These are phyloP conservation scores for Acrossocheilus fasciatus DNA, from an alignment of 2,797 vertebrate genomes.

Conservation along the genomic window DNA sequence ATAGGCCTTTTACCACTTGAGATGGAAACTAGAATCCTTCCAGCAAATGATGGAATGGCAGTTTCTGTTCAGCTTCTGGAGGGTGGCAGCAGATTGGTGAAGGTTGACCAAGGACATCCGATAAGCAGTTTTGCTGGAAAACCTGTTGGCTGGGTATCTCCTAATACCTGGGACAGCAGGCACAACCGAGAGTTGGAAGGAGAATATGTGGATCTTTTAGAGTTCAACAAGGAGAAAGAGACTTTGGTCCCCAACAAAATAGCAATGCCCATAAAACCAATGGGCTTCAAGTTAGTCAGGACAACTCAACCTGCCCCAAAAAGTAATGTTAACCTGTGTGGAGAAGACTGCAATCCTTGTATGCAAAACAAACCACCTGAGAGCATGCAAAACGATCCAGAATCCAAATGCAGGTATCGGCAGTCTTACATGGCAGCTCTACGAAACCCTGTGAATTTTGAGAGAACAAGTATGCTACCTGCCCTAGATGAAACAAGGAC, in stretches of 20 bases:
- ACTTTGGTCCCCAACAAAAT: slow-evolving; percentile 55
- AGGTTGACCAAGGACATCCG: slow-evolving; percentile 77
- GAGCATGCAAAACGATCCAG: slow-evolving; percentile 48
- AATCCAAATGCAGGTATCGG: slow-evolving; percentile 79
- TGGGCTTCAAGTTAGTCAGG: slow-evolving; percentile 71
- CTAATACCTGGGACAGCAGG: slow-evolving; percentile 79
- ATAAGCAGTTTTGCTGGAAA: slow-evolving; percentile 70
- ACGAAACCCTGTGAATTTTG: slow-evolving; percentile 81
- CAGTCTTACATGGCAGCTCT: slow-evolving; percentile 84
- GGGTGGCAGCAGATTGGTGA: slow-evolving; percentile 78
- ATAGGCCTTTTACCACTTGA: slow-evolving; percentile 72
- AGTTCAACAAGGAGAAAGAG: slow-evolving; percentile 78
- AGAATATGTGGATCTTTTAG: slow-evolving; percentile 92
- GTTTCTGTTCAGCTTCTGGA: slow-evolving; percentile 72
- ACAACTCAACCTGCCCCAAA: slow-evolving; percentile 65
- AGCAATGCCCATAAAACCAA: slow-evolving; percentile 52
- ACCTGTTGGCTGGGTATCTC: slow-evolving; percentile 75
- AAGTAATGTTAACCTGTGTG: slow-evolving; percentile 59
- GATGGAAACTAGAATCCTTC: slow-evolving; percentile 69
- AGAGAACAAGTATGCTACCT: slow-evolving; percentile 72
- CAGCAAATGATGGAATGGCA: slow-evolving; percentile 71
- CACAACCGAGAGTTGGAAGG: slow-evolving; percentile 84
- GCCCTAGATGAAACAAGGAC: slow-evolving; percentile 76
- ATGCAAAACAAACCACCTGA: slow-evolving; percentile 68
- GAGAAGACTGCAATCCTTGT: slow-evolving; percentile 68